Conservation (phyloP, 2,888 invertebrate species). For the Drosophila austrosaltans region DNA sequence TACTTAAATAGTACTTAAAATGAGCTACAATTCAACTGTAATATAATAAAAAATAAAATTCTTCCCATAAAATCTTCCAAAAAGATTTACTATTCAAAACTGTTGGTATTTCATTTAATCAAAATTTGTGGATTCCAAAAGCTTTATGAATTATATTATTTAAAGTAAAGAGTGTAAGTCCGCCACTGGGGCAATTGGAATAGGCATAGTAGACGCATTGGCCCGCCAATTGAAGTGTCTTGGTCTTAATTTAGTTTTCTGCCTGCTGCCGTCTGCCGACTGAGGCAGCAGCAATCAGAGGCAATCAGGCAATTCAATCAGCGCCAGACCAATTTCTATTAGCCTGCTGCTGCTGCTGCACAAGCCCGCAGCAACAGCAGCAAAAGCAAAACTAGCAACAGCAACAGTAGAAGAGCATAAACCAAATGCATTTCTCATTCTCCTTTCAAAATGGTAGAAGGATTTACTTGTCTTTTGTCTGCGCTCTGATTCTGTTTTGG, state of each 20-base stretch:
- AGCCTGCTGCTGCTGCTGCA: neutral
- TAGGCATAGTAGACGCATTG: conserved; percentile 1
- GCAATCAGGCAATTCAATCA: conserved; percentile 76
- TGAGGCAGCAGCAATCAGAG: conserved; percentile 63
- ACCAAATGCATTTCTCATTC: conserved; percentile 33
- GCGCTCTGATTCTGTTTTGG: conserved; percentile 11
- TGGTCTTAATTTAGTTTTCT: conserved; percentile 50
- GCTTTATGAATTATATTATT: no score
- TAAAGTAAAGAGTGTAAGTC: neutral
- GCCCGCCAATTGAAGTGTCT: conserved; percentile 48
- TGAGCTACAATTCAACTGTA: no score
- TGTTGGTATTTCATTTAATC: no score
- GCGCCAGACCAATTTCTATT: conserved; percentile 35
- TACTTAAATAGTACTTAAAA: no score
- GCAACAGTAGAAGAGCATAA: conserved; percentile 10
- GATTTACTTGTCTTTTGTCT: conserved; percentile 39
- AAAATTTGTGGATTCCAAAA: neutral
- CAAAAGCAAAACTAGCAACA: no score
- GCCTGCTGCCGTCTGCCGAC: conserved; percentile 55
- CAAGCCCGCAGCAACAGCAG: conserved; percentile 20
- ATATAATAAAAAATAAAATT: no score
- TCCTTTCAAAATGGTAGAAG: conserved; percentile 34
- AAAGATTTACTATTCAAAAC: neutral
- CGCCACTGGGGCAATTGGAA: neutral
- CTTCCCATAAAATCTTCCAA: no score